phyloP scores from a whole-genome alignment of 2,113 vertebrate genomes.

The Polyodon spathula region DNA sequence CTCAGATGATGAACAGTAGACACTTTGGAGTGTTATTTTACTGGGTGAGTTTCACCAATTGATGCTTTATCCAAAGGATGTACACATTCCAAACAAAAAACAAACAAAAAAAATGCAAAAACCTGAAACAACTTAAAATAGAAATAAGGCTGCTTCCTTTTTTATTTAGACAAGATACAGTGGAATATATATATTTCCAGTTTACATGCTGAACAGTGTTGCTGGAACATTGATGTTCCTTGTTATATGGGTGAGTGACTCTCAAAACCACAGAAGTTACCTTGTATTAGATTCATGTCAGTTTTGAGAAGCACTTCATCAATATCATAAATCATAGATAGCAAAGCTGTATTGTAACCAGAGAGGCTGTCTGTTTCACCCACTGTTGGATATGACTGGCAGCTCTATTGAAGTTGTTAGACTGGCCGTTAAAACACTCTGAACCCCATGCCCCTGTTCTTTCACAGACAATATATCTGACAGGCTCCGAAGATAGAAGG shows the following conservation, averaged over 20 bases:
- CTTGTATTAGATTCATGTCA: background rate
- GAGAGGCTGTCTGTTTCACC: background rate
- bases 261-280: background rate
- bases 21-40: background rate
- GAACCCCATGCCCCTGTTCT: background rate
- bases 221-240: background rate
- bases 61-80: conserved; percentile 1
- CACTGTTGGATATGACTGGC: background rate
- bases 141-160: too few species aligned
- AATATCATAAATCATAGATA: background rate
- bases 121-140: too few species aligned
- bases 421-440: background rate
- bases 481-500: too few species aligned
- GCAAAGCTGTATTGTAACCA: background rate
- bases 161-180: background rate
- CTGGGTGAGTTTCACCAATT: conserved; percentile 5
- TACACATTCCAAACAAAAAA: background rate
- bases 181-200: background rate
- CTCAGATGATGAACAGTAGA: conserved; percentile 79
- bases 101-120: too few species aligned
- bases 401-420: background rate
- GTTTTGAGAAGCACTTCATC: background rate
- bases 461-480: too few species aligned
- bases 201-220: background rate
- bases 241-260: background rate